A percentile compares a stretch with the other conserved stretches of the same genome.
Conservation (phyloP, 2,888 invertebrate species). For the Oegoconia quadripuncta region DNA sequence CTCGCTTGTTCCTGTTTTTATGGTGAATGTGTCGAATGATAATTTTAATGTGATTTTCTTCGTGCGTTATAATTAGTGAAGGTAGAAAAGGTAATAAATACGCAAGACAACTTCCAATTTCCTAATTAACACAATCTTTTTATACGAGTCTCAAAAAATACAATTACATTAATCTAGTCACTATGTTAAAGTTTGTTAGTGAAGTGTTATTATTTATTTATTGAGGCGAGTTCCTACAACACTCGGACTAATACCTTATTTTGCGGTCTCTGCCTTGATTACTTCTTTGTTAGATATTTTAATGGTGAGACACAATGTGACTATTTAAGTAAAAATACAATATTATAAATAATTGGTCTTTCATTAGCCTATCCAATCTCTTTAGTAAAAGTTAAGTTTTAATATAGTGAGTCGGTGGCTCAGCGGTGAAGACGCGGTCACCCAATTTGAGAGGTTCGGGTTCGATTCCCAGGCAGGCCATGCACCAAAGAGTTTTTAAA, state of each 20-base stretch:
- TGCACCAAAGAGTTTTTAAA: too few relatives aligned
- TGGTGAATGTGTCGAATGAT: conserved; percentile 58
- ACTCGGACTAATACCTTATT: conserved; percentile 57
- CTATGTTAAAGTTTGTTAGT: conserved; percentile 68
- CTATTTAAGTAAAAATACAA: conserved; percentile 60
- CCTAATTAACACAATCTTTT: conserved; percentile 63
- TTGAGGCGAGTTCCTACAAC: conserved; percentile 57
- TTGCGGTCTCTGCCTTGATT: conserved; percentile 56
- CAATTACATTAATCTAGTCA: conserved; percentile 68
- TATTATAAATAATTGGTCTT: conserved; percentile 25
- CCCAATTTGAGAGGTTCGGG: too few relatives aligned
- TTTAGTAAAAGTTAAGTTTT: too few relatives aligned
- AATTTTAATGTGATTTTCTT: conserved; percentile 52
- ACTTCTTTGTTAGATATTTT: conserved; percentile 55
- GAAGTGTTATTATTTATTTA: conserved; percentile 53
- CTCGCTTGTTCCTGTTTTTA: conserved; percentile 63
- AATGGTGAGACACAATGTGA: conserved; percentile 62
- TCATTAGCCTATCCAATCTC: conserved; percentile 16
- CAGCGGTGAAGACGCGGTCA: too few relatives aligned
- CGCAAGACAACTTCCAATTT: conserved; percentile 64
- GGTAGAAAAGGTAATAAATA: conserved; percentile 45
- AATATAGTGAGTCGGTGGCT: too few relatives aligned
- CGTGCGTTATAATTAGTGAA: conserved; percentile 54
- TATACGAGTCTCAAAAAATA: conserved; percentile 54
- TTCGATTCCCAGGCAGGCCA: too few relatives aligned